Evolutionary conservation across 2,888 invertebrate species (phyloP).

Genomic region (Stenotaenia linearis): DNA sequence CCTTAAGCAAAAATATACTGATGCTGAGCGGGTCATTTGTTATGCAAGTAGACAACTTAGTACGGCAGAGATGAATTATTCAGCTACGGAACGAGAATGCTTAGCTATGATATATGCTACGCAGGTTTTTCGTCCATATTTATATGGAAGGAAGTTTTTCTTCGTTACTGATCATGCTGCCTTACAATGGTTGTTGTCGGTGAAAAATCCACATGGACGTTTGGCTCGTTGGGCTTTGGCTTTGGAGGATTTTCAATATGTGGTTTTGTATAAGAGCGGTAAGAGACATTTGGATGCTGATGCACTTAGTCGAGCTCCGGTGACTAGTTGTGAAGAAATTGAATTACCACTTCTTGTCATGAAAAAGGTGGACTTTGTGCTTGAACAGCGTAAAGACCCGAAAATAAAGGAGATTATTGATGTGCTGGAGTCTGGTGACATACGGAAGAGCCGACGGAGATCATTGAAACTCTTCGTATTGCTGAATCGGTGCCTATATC

Average conservation of each 20-base stretch:
- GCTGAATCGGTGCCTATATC: too few species aligned
- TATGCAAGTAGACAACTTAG: too few species aligned
- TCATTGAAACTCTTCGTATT: too few species aligned
- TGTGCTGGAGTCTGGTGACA: too few species aligned
- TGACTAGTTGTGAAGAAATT: too few species aligned
- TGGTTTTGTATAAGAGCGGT: neutral
- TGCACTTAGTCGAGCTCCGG: constrained; percentile 1
- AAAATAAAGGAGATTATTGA: too few species aligned
- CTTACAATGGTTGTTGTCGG: constrained; percentile 27
- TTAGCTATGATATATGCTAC: constrained; percentile 29
- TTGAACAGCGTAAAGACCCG: too few species aligned
- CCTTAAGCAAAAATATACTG: constrained; percentile 28
- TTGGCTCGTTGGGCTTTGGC: constrained; percentile 33
- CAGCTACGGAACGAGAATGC: constrained; percentile 36
- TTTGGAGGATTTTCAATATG: constrained; percentile 11
- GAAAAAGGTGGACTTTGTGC: too few species aligned
- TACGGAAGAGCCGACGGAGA: too few species aligned
- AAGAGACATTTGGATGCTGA: constrained; percentile 28
- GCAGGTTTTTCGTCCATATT: constrained; percentile 30
- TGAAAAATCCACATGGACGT: constrained; percentile 31
- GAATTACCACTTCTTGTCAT: too few species aligned
- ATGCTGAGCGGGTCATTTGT: too few species aligned
- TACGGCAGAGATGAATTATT: too few species aligned
- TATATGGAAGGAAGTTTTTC: neutral
- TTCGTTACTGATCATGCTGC: constrained; percentile 29